These are phyloP conservation scores for Microcebus lehilahytsara DNA, from an alignment of 2,113 vertebrate genomes.

Conservation along the genomic window DNA sequence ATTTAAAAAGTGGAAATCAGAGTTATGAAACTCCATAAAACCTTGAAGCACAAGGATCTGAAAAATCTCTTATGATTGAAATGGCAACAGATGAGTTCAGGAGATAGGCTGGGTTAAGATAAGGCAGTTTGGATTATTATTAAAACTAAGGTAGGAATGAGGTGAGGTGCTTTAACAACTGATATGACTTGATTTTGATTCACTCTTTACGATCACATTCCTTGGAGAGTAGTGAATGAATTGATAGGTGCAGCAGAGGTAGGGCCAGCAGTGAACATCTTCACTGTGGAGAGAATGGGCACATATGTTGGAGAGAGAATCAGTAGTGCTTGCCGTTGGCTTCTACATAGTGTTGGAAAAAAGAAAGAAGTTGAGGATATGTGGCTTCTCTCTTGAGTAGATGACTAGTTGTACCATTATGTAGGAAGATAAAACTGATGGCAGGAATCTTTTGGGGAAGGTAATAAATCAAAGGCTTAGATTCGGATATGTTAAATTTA, in stretches of 20 bases:
- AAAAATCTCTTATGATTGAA: background rate
- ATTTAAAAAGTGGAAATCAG: background rate
- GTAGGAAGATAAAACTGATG: background rate
- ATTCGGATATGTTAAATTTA: background rate
- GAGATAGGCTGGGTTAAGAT: background rate
- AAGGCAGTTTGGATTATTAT: background rate
- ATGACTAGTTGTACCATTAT: background rate
- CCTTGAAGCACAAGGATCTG: background rate
- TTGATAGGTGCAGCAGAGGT: accelerated
- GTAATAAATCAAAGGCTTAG: background rate
- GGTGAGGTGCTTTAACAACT: background rate
- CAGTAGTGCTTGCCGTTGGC: background rate
- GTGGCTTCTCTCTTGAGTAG: background rate
- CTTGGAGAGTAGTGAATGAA: background rate
- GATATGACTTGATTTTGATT: background rate
- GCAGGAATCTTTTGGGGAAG: background rate
- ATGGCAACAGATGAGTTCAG: background rate
- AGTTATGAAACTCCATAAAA: background rate
- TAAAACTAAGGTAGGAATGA: background rate
- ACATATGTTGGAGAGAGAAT: background rate
- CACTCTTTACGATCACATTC: background rate
- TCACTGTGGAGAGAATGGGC: background rate
- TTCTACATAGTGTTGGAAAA: background rate
- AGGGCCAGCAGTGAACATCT: no score
- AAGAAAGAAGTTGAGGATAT: background rate